Evolutionary conservation across 2,113 vertebrate species (phyloP).

Genomic region (Sylvilagus bachmani): DNA sequence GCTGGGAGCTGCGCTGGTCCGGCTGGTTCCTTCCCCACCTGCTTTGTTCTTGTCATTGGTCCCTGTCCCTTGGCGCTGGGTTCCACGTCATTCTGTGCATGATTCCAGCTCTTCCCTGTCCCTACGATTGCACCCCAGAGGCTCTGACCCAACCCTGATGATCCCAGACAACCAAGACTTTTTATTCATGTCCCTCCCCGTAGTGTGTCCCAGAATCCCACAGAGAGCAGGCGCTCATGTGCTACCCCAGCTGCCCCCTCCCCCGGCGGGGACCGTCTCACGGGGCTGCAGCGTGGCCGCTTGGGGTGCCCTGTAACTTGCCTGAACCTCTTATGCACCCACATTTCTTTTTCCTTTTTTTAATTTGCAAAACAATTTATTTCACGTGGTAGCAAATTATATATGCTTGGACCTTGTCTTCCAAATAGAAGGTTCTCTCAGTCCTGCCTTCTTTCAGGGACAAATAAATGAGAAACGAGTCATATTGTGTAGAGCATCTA

Average conservation of each 20-base stretch:
- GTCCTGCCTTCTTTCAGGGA: too few relatives aligned
- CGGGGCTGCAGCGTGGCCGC: neutral
- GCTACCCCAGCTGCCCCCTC: rapidly evolving
- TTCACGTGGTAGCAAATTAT: too few relatives aligned
- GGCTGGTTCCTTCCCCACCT: neutral
- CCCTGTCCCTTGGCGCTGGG: neutral
- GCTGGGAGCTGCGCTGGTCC: too few relatives aligned
- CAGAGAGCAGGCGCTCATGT: neutral
- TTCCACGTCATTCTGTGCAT: neutral
- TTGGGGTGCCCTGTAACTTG: neutral
- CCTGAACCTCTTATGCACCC: neutral
- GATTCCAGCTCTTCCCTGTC: neutral
- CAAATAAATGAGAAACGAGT: too few relatives aligned
- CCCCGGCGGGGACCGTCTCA: neutral
- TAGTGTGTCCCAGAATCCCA: neutral
- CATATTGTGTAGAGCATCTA: too few relatives aligned
- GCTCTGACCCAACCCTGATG: neutral
- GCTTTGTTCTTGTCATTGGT: neutral
- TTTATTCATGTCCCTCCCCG: neutral
- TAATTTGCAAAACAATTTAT: too few relatives aligned
- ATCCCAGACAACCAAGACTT: neutral
- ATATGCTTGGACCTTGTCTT: too few relatives aligned
- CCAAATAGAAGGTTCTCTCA: too few relatives aligned
- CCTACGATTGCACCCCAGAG: neutral
- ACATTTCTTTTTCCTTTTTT: neutral